These are phyloP conservation scores for Zosterops borbonicus DNA, from an alignment of 2,113 vertebrate genomes.

Conservation along the genomic window DNA sequence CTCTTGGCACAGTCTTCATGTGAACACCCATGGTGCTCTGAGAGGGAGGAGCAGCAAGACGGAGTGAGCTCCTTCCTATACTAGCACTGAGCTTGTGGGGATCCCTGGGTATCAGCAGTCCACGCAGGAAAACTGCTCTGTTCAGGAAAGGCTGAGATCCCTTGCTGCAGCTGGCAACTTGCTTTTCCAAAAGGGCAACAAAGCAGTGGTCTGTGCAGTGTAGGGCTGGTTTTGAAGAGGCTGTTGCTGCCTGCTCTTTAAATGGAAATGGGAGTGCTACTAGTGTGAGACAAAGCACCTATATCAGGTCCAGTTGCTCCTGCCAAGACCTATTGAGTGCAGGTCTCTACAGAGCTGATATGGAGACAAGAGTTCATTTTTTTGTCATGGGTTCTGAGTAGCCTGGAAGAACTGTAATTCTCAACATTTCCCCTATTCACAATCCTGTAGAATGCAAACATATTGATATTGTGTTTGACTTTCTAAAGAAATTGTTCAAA, in stretches of 20 bases:
- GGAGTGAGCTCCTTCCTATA: background rate
- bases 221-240: background rate
- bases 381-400: background rate
- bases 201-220: background rate
- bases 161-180: background rate
- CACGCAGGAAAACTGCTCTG: background rate
- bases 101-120: background rate
- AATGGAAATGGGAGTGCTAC: background rate
- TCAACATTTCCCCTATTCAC: background rate
- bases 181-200: background rate
- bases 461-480: background rate
- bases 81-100: background rate
- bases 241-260: background rate
- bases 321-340: background rate
- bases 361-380: background rate
- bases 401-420: background rate
- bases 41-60: background rate
- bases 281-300: fast-evolving
- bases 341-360: background rate
- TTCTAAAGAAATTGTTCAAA: slow-evolving; percentile 45
- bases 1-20: background rate
- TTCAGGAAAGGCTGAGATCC: background rate
- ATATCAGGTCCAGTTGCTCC: background rate
- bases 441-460: background rate
- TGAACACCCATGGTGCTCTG: background rate